These are phyloP conservation scores for Drosophila anomalipes DNA, from an alignment of 2,888 invertebrate genomes.

Conservation along the genomic window DNA sequence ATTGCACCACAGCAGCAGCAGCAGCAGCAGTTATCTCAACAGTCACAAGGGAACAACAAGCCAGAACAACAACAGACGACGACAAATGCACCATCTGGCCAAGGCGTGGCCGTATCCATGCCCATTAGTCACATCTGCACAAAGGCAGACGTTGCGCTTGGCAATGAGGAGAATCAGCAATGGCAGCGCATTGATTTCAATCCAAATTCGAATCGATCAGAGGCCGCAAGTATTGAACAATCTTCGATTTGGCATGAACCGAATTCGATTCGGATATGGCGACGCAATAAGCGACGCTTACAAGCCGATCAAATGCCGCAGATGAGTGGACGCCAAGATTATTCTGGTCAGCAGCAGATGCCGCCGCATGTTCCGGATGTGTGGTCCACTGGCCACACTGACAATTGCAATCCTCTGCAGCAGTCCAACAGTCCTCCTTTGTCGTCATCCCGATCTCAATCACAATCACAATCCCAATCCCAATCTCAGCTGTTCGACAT, in stretches of 20 bases:
- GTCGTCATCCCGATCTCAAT: not conserved
- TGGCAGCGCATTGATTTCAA: not conserved
- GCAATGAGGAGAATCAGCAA: not conserved
- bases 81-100: not conserved
- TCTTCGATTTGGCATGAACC: not conserved
- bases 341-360: not conserved
- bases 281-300: conserved; percentile 17
- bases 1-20: not conserved
- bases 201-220: not conserved
- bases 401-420: not conserved
- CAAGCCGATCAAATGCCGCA: conserved; percentile 10
- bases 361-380: conserved; percentile 4
- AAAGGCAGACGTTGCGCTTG: not conserved
- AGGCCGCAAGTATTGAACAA: not conserved
- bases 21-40: not conserved
- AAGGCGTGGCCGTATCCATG: not conserved
- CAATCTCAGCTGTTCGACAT: not conserved
- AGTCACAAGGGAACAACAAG: not conserved
- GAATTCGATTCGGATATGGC: not conserved
- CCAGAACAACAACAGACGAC: not conserved
- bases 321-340: not conserved
- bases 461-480: not conserved
- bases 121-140: not conserved
- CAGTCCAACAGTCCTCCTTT: not conserved
- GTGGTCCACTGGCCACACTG: not conserved